phyloP scores from a whole-genome alignment of 2,888 invertebrate species.

The Zootermopsis nevadensis region DNA sequence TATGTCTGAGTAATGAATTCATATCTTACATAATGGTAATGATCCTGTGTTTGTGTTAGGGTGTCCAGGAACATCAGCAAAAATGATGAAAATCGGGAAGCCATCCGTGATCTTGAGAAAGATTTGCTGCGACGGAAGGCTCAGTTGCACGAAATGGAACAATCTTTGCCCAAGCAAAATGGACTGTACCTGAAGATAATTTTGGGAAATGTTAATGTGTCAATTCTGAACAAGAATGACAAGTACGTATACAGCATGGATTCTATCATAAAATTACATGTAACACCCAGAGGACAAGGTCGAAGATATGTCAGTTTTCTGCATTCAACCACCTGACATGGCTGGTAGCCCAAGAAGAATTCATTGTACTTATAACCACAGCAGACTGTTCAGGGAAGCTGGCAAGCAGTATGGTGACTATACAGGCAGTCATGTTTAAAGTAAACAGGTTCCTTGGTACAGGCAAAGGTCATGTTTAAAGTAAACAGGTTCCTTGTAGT shows the following conservation, averaged over 20 bases:
- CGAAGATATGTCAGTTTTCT: too few relatives aligned
- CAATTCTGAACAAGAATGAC: constrained; percentile 95
- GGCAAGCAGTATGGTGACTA: too few relatives aligned
- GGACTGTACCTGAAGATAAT: constrained; percentile 94
- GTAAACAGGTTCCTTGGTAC: too few relatives aligned
- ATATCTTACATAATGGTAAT: not conserved
- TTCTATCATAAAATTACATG: too few relatives aligned
- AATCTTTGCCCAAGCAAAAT: constrained; percentile 90
- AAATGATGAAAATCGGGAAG: constrained; percentile 62
- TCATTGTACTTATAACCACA: too few relatives aligned
- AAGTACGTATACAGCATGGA: constrained; percentile 84
- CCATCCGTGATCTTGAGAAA: constrained; percentile 71
- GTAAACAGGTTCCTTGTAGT: too few relatives aligned
- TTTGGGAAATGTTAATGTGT: constrained; percentile 97
- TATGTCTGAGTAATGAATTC: not conserved
- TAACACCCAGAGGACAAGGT: too few relatives aligned
- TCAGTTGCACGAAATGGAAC: constrained; percentile 91
- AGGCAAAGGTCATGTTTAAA: too few relatives aligned
- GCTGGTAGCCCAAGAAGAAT: too few relatives aligned
- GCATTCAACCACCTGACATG: too few relatives aligned
- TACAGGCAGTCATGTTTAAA: too few relatives aligned
- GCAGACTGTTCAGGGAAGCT: too few relatives aligned
- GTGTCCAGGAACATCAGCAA: not conserved
- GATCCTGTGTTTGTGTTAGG: not conserved
- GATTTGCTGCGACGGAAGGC: constrained; percentile 86